Percentiles rank a stretch among this genome's conserved stretches.
These are phyloP conservation scores for Drosophila greeni DNA, from an alignment of 2,888 invertebrate species.

Conservation along the genomic window DNA sequence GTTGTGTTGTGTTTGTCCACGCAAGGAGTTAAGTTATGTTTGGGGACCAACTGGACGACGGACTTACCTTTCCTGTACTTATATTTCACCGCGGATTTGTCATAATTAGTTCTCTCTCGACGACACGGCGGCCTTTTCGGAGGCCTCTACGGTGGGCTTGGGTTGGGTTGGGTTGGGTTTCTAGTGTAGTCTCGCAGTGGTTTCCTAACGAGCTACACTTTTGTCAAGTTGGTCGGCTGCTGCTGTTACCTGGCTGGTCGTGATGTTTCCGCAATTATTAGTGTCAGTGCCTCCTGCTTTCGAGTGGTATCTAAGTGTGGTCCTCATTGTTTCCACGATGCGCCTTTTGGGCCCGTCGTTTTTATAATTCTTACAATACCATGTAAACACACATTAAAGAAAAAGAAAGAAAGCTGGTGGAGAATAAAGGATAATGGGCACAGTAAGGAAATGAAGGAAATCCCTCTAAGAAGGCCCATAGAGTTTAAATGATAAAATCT, in stretches of 20 bases:
- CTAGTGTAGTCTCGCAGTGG: constrained; percentile 39
- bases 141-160: constrained; percentile 37
- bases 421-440: constrained; percentile 19
- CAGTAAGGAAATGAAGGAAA: constrained; percentile 11
- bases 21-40: constrained; percentile 32
- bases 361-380: constrained; percentile 59
- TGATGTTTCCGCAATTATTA: constrained; percentile 72
- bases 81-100: constrained; percentile 67
- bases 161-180: constrained; percentile 7
- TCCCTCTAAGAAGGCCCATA: constrained; percentile 7
- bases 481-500: constrained; percentile 2
- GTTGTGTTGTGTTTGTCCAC: constrained; percentile 9
- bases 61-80: constrained; percentile 47
- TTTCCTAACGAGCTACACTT: constrained; percentile 52
- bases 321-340: constrained; percentile 62
- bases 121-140: constrained; percentile 51
- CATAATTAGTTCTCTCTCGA: constrained; percentile 71
- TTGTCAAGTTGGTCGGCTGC: constrained; percentile 55
- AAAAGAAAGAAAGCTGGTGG: constrained; percentile 2
- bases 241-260: constrained; percentile 35
- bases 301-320: constrained; percentile 55
- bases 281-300: constrained; percentile 50
- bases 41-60: constrained; percentile 26
- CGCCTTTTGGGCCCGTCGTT: constrained; percentile 68
- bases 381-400: constrained; percentile 27